A percentile compares a stretch with the other conserved stretches of the same genome.
Conservation (phyloP, 1,140 invertebrate species). For the Drusus annulatus region DNA sequence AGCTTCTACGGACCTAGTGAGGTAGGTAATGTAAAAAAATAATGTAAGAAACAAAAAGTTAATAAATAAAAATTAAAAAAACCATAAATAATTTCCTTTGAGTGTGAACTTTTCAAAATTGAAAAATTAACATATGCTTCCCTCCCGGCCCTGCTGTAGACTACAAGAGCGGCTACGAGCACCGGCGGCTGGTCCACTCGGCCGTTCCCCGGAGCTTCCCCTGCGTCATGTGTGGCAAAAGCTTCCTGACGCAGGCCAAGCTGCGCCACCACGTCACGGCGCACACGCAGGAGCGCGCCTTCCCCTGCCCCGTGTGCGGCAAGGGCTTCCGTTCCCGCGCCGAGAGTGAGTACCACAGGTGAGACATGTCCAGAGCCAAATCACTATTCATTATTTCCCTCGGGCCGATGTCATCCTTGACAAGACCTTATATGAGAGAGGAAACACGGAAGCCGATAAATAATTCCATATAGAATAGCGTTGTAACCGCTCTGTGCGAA, state of each 20-base stretch:
- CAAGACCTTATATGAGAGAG: too few species aligned
- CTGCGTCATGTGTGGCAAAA: not conserved
- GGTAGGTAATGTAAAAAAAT: too few species aligned
- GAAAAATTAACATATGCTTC: not conserved
- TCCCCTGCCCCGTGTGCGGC: constrained; percentile 32
- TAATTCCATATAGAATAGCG: too few species aligned
- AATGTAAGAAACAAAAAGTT: too few species aligned
- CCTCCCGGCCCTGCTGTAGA: constrained; percentile 12
- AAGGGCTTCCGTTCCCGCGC: constrained; percentile 39
- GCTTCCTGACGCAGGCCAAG: not conserved
- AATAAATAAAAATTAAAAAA: too few species aligned
- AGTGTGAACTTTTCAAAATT: too few species aligned
- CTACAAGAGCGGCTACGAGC: constrained; percentile 45
- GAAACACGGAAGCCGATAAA: too few species aligned
- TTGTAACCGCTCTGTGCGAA: too few species aligned
- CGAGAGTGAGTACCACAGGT: constrained; percentile 42
- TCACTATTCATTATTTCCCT: too few species aligned
- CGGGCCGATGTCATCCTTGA: too few species aligned
- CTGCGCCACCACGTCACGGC: constrained; percentile 37
- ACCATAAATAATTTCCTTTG: too few species aligned
- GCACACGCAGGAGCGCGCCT: constrained; percentile 45
- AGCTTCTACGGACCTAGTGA: too few species aligned
- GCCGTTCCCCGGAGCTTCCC: constrained; percentile 7
- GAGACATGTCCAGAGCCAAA: not conserved
- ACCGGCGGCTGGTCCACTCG: constrained; percentile 41